Evolutionary conservation across 2,888 invertebrate species (phyloP).

Genomic region (Quadriops clusia): DNA sequence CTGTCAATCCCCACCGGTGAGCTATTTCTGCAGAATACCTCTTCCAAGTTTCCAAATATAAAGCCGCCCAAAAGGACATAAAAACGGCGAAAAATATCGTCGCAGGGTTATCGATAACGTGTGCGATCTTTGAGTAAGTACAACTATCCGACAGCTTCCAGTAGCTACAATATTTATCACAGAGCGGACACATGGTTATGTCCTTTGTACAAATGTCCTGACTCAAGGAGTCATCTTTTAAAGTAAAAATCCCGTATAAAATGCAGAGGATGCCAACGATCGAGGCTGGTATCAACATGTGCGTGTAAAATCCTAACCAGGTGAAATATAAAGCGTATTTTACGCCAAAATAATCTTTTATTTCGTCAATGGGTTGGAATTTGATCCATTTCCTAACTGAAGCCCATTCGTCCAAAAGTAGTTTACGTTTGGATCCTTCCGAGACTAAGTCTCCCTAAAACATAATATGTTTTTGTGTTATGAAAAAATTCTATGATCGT

Average conservation of each 20-base stretch:
- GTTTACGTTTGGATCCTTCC: conserved; percentile 38
- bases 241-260: conserved; percentile 44
- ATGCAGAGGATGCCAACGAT: conserved; percentile 56
- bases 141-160: conserved; percentile 64
- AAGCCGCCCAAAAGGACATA: conserved; percentile 72
- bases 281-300: conserved; percentile 66
- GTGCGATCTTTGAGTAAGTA: conserved; percentile 57
- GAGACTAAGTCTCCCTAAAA: conserved; percentile 44
- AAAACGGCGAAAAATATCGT: conserved; percentile 68
- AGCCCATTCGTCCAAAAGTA: conserved; percentile 61
- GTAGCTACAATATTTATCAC: conserved; percentile 63
- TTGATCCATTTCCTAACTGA: conserved; percentile 55
- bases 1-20: conserved; percentile 72
- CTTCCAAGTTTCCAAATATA: conserved; percentile 78
- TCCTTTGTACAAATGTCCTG: conserved; percentile 48
- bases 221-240: conserved; percentile 37
- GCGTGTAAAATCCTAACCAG: conserved; percentile 77
- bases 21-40: conserved; percentile 63
- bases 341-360: conserved; percentile 67
- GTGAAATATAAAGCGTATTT: conserved; percentile 72
- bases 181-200: conserved; percentile 71
- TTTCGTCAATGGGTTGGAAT: conserved; percentile 62
- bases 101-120: conserved; percentile 70
- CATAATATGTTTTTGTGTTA: conserved; percentile 11
- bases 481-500: no score